Evolutionary conservation across 2,797 vertebrate genomes (phyloP).

Genomic region (Sebastes aleutianus): DNA sequence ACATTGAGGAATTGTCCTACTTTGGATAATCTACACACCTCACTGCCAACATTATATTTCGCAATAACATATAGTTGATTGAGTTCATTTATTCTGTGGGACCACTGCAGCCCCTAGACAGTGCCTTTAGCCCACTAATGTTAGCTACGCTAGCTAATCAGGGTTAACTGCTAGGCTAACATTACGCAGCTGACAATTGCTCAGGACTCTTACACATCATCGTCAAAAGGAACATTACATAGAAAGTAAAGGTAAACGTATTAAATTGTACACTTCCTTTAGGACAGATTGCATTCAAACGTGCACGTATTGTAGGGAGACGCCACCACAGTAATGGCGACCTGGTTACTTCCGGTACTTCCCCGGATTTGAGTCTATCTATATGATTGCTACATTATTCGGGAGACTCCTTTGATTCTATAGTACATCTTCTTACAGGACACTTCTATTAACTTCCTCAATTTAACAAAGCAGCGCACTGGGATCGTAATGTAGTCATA

Average conservation of each 20-base stretch:
- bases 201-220: background rate
- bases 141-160: background rate
- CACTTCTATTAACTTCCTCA: constrained; percentile 40
- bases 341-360: background rate
- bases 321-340: background rate
- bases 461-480: constrained; percentile 19
- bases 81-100: background rate
- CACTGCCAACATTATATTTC: background rate
- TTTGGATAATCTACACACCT: background rate
- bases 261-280: background rate
- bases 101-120: background rate
- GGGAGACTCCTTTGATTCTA: background rate
- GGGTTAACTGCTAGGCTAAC: background rate
- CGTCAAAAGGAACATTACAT: too few relatives aligned
- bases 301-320: background rate
- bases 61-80: background rate
- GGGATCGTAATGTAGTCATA: constrained; percentile 12
- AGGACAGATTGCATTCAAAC: background rate
- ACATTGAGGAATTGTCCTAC: background rate
- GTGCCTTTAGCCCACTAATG: background rate
- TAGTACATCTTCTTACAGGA: constrained; percentile 11
- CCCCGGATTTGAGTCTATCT: background rate
- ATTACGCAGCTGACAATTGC: background rate
- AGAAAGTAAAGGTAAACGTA: background rate
- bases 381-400: background rate